Percentiles rank a stretch among this genome's conserved stretches.
Evolutionary conservation across 2,113 vertebrate genomes (phyloP).

Genomic region (Condylura cristata): DNA sequence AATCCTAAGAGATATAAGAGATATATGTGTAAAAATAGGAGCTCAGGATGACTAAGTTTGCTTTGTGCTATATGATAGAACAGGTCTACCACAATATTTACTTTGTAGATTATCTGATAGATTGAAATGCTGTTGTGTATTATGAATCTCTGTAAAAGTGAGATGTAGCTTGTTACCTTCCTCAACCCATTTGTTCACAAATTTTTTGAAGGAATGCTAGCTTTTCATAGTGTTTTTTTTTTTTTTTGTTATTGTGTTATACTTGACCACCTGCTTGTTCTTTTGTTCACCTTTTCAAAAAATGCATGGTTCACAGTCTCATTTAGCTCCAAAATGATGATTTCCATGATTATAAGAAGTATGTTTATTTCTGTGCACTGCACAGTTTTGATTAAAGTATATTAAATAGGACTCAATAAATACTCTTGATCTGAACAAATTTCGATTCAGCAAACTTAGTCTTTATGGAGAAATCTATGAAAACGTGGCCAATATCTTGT

Average conservation of each 20-base stretch:
- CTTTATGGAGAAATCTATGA: conserved; percentile 38
- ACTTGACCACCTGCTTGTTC: background rate
- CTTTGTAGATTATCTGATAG: background rate
- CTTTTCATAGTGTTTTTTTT: background rate
- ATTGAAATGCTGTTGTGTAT: background rate
- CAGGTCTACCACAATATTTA: background rate
- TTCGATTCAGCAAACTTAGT: background rate
- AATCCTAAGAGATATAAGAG: background rate
- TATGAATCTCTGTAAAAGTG: background rate
- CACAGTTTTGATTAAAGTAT: background rate
- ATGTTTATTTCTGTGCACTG: background rate
- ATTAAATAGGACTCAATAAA: background rate
- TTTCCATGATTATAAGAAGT: background rate
- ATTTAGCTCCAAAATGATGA: background rate
- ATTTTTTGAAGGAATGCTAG: background rate
- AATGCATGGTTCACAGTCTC: background rate
- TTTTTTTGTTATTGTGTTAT: background rate
- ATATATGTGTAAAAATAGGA: background rate
- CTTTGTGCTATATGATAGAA: background rate
- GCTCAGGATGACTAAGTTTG: background rate
- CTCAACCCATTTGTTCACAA: background rate
- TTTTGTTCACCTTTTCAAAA: background rate
- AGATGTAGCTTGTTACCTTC: background rate
- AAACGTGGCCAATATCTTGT: background rate
- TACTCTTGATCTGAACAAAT: background rate